Conservation (phyloP, 1,140 invertebrate species). For the Probaryconus sp. region DNA sequence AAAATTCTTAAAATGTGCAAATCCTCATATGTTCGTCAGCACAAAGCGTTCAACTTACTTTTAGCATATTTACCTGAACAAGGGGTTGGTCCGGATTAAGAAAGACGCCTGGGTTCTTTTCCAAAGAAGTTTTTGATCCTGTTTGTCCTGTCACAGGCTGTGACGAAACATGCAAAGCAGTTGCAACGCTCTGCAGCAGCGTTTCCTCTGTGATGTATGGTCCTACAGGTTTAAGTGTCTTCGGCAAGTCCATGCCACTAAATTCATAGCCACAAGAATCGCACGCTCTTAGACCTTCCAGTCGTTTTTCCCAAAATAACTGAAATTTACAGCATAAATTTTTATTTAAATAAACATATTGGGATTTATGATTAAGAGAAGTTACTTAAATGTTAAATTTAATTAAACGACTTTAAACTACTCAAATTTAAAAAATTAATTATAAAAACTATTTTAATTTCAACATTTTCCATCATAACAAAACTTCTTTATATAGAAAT, state of each 20-base stretch:
- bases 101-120: conserved; percentile 96
- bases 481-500: too few relatives aligned
- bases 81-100: conserved; percentile 98
- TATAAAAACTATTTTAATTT: too few relatives aligned
- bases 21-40: too few relatives aligned
- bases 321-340: conserved; percentile 71
- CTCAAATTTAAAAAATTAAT: too few relatives aligned
- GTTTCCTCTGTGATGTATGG: conserved; percentile 95
- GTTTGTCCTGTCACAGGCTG: conserved; percentile 94
- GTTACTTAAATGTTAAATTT: background rate
- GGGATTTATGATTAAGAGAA: conserved; percentile 8
- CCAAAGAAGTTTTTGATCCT: conserved; percentile 87
- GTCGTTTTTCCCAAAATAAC: conserved; percentile 98
- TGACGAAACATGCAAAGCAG: conserved; percentile 88
- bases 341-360: too few relatives aligned
- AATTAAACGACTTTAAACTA: background rate
- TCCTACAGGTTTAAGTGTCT: conserved; percentile 92
- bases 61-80: conserved; percentile 82
- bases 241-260: conserved; percentile 89
- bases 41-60: background rate
- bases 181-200: conserved; percentile 92
- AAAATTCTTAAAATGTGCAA: too few relatives aligned
- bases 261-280: conserved; percentile 90
- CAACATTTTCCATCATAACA: too few relatives aligned
- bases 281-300: conserved; percentile 93